Conservation (phyloP, 2,797 vertebrate species). For the Pangasius krempfi region DNA sequence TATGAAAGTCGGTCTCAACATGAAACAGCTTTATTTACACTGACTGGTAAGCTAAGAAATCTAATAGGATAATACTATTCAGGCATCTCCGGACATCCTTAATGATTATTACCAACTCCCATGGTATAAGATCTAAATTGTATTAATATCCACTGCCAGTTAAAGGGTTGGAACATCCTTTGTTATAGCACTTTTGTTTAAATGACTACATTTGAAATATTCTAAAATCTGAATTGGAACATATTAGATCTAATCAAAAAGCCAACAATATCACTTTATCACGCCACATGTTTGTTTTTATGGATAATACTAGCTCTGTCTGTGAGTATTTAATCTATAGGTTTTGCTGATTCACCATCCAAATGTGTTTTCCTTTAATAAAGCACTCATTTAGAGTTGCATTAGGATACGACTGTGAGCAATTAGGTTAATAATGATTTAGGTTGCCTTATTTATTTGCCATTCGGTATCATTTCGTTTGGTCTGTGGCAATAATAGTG, state of each 20-base stretch:
- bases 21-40: not conserved
- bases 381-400: not conserved
- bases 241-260: too few species aligned
- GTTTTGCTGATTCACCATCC: not conserved
- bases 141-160: slow-evolving; percentile 1
- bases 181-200: not conserved
- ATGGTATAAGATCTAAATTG: slow-evolving; percentile 7
- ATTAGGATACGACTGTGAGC: not conserved
- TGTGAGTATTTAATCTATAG: not conserved
- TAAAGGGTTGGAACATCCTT: not conserved
- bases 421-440: not conserved
- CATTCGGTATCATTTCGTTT: not conserved
- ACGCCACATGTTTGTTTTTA: not conserved
- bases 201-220: not conserved
- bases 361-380: too few species aligned
- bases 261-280: not conserved
- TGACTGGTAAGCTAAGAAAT: not conserved
- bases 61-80: not conserved
- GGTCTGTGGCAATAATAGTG: too few species aligned
- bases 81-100: slow-evolving; percentile 14
- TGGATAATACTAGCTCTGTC: not conserved
- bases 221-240: not conserved
- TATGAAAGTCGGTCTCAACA: not conserved
- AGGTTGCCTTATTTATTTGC: not conserved
- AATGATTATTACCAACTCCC: not conserved